These are phyloP conservation scores for Chymomyza fuscimana DNA, from an alignment of 2,888 invertebrate genomes.

Conservation along the genomic window DNA sequence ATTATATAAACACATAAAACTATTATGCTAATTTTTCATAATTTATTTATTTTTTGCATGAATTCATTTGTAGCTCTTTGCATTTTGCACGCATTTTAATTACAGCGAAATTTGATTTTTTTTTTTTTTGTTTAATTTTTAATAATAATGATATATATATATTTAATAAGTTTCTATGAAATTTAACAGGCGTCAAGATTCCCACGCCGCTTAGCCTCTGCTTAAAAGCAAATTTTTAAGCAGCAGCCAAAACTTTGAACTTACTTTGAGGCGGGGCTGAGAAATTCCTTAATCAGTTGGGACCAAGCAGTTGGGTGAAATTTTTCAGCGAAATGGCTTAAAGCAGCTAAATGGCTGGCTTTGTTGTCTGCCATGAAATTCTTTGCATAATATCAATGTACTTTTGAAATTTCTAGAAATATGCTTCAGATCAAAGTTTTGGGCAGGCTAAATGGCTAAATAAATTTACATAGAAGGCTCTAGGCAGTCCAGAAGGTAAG, in stretches of 20 bases:
- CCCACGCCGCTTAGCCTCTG: constrained; percentile 6
- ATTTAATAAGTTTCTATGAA: neutral
- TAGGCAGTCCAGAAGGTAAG: neutral
- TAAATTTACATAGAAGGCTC: neutral
- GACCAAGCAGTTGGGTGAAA: neutral
- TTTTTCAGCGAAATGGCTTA: neutral
- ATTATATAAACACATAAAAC: constrained; percentile 33
- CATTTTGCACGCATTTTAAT: neutral
- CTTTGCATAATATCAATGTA: neutral
- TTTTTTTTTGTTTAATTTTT: neutral
- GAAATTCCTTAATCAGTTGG: neutral
- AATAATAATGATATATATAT: neutral
- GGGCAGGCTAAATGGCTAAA: too few species aligned
- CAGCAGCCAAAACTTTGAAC: neutral
- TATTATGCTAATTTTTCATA: constrained; percentile 18
- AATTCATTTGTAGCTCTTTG: neutral
- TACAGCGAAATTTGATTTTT: neutral
- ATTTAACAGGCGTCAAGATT: neutral
- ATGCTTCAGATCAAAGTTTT: too few species aligned
- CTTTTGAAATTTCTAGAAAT: neutral
- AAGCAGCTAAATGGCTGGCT: neutral
- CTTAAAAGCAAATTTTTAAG: neutral
- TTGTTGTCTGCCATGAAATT: neutral
- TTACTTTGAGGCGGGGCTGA: neutral
- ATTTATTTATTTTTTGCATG: neutral